Base-by-base conservation (phyloP, 1,140 invertebrate genomes). In the Drepana arcuata region DNA sequence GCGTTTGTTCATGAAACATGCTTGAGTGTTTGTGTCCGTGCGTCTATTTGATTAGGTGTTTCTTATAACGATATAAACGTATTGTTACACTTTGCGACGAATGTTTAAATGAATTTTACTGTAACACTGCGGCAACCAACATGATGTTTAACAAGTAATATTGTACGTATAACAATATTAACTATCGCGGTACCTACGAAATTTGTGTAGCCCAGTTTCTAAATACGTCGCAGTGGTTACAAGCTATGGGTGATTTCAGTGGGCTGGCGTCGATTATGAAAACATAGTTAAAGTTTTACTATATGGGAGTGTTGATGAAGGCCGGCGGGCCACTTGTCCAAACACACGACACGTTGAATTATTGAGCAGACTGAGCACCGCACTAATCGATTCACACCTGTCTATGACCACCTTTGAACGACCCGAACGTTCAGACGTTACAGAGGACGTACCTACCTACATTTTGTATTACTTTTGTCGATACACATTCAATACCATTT, bases 241-340 rank as follows among this genome's bases (percentile, higher is more conserved):
- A 41, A 49, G 33, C 45, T 48, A 38, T 26, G 36, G 53, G 34
- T 44, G 56, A 61, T 63, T 77, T 62, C 43, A 55, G 49, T 28
- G 41, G 40, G 24, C 51, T 43, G 51, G 51, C 54, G 60, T 74
- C 67, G 70, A 65, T 66, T 72, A 73, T 73, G 64, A 77, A 80
- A 80, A 80, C 72, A 77, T 80, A 68, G 68, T 77, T 80, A 80
- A 74, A 68, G 52, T 77, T 74, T 74, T 74, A 80, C 72, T 75
- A 70, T 72, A 65, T 65, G 53, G 54, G 50, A 54, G 62, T 71
- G 67, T 67, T 69, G 72, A 74, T 66, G 74, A 77, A 71, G 74
- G 70, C 71, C 70, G 66, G 51, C 61, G 52, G 44, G 47, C 38
- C 77, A 77, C 77, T 77, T 81, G 77, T 78, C 69, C 71, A 81